Evolutionary conservation across 2,888 invertebrate species (phyloP).

Genomic region (Actias luna): DNA sequence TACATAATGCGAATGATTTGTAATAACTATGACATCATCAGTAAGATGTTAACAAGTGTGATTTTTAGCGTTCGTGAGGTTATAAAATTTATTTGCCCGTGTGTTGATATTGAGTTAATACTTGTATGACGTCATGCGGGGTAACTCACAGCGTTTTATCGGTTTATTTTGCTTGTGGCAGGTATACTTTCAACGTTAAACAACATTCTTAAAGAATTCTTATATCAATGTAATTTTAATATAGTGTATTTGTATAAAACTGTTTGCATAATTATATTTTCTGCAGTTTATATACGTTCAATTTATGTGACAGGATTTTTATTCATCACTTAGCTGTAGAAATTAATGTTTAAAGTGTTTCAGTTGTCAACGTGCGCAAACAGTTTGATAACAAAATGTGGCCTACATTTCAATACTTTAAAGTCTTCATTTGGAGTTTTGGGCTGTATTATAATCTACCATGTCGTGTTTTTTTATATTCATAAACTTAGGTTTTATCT

Average conservation of each 20-base stretch:
- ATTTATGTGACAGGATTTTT: too few species aligned
- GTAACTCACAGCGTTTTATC: not conserved
- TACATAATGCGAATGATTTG: slow-evolving; percentile 26
- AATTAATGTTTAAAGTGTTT: too few species aligned
- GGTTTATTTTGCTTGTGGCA: not conserved
- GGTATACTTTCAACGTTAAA: not conserved
- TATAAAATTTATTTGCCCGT: slow-evolving; percentile 7
- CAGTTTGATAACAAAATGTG: too few species aligned
- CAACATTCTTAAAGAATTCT: not conserved
- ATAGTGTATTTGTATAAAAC: not conserved
- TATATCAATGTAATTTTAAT: not conserved
- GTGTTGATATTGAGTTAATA: slow-evolving; percentile 1
- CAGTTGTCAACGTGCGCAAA: too few species aligned
- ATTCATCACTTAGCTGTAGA: too few species aligned
- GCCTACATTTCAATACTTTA: too few species aligned
- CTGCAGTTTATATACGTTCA: too few species aligned
- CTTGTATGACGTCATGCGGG: slow-evolving; percentile 7
- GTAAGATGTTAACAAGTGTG: slow-evolving; percentile 24
- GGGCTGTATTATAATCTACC: too few species aligned
- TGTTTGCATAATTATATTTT: not conserved
- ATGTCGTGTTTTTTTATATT: too few species aligned
- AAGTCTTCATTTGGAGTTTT: too few species aligned
- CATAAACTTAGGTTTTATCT: too few species aligned
- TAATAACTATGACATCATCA: slow-evolving; percentile 31
- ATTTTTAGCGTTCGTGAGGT: slow-evolving; percentile 29